Percentiles rank a stretch among this genome's conserved stretches.
These are phyloP conservation scores for Camponotus pennsylvanicus DNA, from an alignment of 1,140 invertebrate species.

Conservation along the genomic window DNA sequence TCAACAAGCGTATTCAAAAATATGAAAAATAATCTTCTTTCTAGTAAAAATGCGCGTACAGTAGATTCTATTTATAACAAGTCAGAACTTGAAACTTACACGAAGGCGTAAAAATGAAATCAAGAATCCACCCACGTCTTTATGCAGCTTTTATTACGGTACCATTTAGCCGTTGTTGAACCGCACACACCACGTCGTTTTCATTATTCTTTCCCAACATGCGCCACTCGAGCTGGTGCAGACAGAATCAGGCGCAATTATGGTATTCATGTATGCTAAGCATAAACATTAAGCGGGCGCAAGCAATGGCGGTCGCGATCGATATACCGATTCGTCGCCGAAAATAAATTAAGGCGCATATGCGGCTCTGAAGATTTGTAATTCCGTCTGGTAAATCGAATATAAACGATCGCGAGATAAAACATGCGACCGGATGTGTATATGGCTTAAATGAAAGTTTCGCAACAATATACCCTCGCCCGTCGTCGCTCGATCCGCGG, in stretches of 20 bases:
- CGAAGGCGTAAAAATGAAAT: neutral
- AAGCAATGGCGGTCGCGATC: conserved; percentile 43
- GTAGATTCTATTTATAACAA: conserved; percentile 5
- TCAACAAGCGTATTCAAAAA: neutral
- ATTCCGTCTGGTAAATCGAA: conserved; percentile 61
- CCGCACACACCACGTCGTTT: neutral
- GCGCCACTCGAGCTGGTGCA: neutral
- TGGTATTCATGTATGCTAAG: conserved; percentile 35
- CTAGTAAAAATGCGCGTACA: neutral
- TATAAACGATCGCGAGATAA: conserved; percentile 40
- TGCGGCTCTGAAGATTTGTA: conserved; percentile 36
- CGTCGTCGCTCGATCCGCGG: neutral
- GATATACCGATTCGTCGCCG: conserved; percentile 44
- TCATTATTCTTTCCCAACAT: conserved; percentile 42
- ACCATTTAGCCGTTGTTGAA: neutral
- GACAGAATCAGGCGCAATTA: conserved; percentile 4
- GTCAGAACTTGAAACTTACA: conserved; percentile 6
- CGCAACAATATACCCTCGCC: neutral
- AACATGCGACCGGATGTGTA: neutral
- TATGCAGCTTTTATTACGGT: conserved; percentile 35
- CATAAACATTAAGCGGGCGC: conserved; percentile 46
- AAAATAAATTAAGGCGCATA: conserved; percentile 59
- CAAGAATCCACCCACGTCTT: conserved; percentile 27
- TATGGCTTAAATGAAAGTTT: conserved; percentile 28
- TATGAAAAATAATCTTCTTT: neutral